Evolutionary conservation across 2,113 vertebrate genomes (phyloP), one percentile per base, ranked within the genome.

Genomic region (Barbus barbus): DNA sequence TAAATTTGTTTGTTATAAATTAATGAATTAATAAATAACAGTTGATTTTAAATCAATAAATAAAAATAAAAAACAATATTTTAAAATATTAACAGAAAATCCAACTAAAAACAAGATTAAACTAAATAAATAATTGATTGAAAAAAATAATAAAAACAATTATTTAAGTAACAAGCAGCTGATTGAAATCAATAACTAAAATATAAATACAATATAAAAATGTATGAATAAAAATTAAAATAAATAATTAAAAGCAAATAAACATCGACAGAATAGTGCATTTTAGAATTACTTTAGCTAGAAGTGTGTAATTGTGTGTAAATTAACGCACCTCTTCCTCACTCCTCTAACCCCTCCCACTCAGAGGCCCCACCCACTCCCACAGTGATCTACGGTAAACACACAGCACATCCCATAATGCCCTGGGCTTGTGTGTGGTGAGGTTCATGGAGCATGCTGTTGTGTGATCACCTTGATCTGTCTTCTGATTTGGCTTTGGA

Each of bases 311-410:
- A 78, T 65, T 85, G 82, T 78, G 28, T 89, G 81, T 73, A 58
- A 28, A 88, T 89, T 90, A 87, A 93, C 74, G 28, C 83, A 74
- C 92, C 96, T 93, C 96, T 93, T 91, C 84, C 92, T 90, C 91
- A 91, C 93, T 97, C 93, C 94, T 93, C 91, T 90, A 93, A 93
- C 94, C 91, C 95, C 94, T 94, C 94, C 86, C 94, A 91, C 95
- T 95, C 95, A 99, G 98, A 96, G 94, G 94, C 95, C 92, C 94
- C 96, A 85, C 96, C 96, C 91, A 95, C 95, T 93, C 96, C 96
- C 93, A 93, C 96, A 92, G 91, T 97, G 88, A 89, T 93, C 94
- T 92, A 96, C 95, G 98, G 98, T 99, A 99, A 99, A 75, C 82
- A 76, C 85, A 46, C 89, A 58, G 6, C 44, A 85, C 82, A 81